These are phyloP conservation scores for Bemisia tabaci DNA, from an alignment of 1,140 invertebrate species.

Conservation along the genomic window DNA sequence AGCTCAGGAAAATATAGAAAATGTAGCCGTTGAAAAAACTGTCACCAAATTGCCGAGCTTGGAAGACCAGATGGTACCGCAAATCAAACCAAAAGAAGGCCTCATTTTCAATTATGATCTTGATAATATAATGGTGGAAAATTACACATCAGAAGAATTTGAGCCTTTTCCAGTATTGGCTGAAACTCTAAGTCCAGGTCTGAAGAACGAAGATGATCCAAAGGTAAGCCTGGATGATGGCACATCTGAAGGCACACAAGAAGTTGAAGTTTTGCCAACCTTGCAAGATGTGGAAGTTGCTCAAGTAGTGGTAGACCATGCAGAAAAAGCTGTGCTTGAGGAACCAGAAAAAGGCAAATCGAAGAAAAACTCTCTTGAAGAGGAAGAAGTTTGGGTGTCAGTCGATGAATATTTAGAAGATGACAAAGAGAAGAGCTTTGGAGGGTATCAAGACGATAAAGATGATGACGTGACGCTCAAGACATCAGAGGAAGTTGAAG, in stretches of 20 bases:
- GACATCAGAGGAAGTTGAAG: not conserved
- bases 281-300: constrained; percentile 2
- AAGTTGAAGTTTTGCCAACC: not conserved
- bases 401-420: constrained; percentile 19
- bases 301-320: constrained; percentile 4
- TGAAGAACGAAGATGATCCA: not conserved
- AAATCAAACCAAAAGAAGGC: not conserved
- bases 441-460: constrained; percentile 9
- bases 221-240: not conserved
- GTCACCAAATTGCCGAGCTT: constrained; percentile 4
- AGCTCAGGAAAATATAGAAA: not conserved
- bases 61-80: not conserved
- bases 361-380: constrained; percentile 29
- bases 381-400: constrained; percentile 21
- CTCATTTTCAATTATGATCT: not conserved
- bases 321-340: constrained; percentile 22
- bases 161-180: not conserved
- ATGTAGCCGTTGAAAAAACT: constrained; percentile 2
- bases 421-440: constrained; percentile 19
- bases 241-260: not conserved
- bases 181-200: not conserved
- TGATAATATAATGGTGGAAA: not conserved
- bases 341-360: constrained; percentile 34
- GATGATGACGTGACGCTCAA: not conserved
- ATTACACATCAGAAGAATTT: not conserved